phyloP scores from a whole-genome alignment of 2,888 invertebrate genomes.

The Flexamia atlantica region DNA sequence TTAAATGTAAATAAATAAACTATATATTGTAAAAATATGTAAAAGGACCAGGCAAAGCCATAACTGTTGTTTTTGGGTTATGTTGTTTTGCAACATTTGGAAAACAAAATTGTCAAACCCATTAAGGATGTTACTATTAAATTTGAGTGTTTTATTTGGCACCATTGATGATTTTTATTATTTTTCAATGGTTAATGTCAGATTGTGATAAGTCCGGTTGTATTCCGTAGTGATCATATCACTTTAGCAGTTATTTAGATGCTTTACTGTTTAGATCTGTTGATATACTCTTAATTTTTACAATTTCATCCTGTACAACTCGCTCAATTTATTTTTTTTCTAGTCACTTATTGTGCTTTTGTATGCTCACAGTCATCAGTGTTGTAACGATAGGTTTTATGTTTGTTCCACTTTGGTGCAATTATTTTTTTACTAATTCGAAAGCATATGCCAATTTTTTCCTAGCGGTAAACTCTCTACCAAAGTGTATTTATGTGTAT shows the following conservation, averaged over 20 bases:
- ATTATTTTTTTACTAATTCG: neutral
- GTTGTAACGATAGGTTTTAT: slow-evolving; percentile 28
- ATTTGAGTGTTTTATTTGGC: neutral
- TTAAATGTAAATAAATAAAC: neutral
- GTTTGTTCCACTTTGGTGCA: neutral
- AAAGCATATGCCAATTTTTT: slow-evolving; percentile 23
- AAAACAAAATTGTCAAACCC: neutral
- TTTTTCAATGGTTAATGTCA: neutral
- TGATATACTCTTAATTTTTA: slow-evolving; percentile 1
- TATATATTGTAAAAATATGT: neutral
- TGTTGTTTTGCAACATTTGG: neutral
- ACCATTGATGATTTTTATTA: neutral
- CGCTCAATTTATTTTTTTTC: slow-evolving; percentile 50
- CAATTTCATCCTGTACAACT: neutral
- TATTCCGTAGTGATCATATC: slow-evolving; percentile 47
- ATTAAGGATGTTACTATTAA: neutral
- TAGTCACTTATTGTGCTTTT: slow-evolving; percentile 44
- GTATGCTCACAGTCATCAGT: slow-evolving; percentile 32
- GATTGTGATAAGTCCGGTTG: slow-evolving; percentile 36
- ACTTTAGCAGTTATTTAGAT: slow-evolving; percentile 33
- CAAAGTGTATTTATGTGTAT: slow-evolving; percentile 56
- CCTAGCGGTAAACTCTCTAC: slow-evolving; percentile 42
- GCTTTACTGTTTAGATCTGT: slow-evolving; percentile 40
- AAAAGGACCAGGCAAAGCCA: neutral
- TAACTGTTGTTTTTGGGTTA: neutral